Percentiles rank a stretch among this genome's conserved stretches.
Evolutionary conservation across 2,888 invertebrate genomes (phyloP).

Genomic region (Drosophila diplacantha): DNA sequence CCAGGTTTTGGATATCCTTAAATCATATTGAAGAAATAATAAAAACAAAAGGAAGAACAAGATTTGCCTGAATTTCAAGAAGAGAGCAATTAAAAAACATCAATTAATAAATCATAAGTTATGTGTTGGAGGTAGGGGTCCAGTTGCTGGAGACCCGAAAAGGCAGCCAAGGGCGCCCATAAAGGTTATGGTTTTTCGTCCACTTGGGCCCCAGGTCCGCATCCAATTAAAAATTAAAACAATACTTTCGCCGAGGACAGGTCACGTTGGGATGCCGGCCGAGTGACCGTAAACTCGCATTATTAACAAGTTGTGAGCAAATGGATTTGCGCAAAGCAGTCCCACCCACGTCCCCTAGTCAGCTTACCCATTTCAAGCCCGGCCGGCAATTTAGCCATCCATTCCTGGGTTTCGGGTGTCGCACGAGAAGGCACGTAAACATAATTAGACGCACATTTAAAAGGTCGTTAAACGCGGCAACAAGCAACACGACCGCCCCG

Average conservation of each 20-base stretch:
- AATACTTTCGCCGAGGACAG: conserved; percentile 31
- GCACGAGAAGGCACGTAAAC: conserved; percentile 59
- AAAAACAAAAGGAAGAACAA: neutral
- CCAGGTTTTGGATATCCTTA: too few relatives aligned
- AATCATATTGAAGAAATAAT: neutral
- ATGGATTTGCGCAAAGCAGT: conserved; percentile 54
- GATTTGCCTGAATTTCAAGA: neutral
- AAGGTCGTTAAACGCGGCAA: conserved; percentile 63
- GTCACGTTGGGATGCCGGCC: conserved; percentile 41
- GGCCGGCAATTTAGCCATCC: conserved; percentile 58
- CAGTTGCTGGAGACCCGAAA: conserved; percentile 1
- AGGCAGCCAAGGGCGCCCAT: neutral
- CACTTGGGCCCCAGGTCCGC: conserved; percentile 14
- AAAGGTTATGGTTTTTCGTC: conserved; percentile 8
- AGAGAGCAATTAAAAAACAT: conserved; percentile 9
- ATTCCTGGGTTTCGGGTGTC: conserved; percentile 42
- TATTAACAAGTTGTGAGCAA: conserved; percentile 62
- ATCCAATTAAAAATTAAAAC: conserved; percentile 49
- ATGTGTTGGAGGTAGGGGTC: neutral
- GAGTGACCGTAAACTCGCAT: conserved; percentile 53
- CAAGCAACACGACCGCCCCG: conserved; percentile 19
- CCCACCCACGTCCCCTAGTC: conserved; percentile 8
- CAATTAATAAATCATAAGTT: conserved; percentile 26
- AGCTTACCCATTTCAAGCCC: conserved; percentile 25
- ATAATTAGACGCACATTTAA: conserved; percentile 71